These are phyloP conservation scores for Deilephila elpenor DNA, from an alignment of 2,888 invertebrate species.

Conservation along the genomic window DNA sequence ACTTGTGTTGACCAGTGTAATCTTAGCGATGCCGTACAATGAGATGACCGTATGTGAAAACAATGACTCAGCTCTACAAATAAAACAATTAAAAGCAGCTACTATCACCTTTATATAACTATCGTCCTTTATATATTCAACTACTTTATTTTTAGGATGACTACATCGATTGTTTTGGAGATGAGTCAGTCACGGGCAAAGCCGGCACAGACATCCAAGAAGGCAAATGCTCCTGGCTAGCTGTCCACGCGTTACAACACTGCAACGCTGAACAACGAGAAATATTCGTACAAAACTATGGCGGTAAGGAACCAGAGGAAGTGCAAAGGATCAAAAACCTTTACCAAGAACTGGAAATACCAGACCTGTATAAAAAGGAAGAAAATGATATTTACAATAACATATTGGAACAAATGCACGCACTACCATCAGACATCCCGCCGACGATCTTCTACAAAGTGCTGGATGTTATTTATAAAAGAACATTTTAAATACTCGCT, in stretches of 20 bases:
- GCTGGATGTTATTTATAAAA: constrained; percentile 88
- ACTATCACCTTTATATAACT: too few relatives aligned
- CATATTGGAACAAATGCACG: constrained; percentile 88
- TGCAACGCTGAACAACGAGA: constrained; percentile 88
- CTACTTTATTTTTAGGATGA: constrained; percentile 86
- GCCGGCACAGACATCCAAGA: constrained; percentile 80
- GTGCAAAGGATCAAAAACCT: constrained; percentile 74
- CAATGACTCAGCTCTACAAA: too few relatives aligned
- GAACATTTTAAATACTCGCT: constrained; percentile 49
- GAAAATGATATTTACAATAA: constrained; percentile 90
- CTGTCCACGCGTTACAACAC: constrained; percentile 86
- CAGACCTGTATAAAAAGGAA: constrained; percentile 87
- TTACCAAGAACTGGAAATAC: constrained; percentile 87
- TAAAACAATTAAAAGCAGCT: too few relatives aligned
- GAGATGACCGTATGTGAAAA: too few relatives aligned
- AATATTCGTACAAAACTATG: constrained; percentile 90
- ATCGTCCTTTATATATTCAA: too few relatives aligned
- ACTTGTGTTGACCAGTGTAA: too few relatives aligned
- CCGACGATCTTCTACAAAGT: constrained; percentile 90
- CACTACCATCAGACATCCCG: constrained; percentile 85
- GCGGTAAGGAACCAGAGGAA: constrained; percentile 85
- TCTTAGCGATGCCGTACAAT: too few relatives aligned
- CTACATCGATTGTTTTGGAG: constrained; percentile 93
- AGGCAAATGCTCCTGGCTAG: constrained; percentile 97
- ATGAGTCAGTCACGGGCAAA: constrained; percentile 71